Percentiles rank a stretch among this genome's conserved stretches.
Conservation (phyloP, 1,140 invertebrate genomes). For the Matsumurasca onukii region DNA sequence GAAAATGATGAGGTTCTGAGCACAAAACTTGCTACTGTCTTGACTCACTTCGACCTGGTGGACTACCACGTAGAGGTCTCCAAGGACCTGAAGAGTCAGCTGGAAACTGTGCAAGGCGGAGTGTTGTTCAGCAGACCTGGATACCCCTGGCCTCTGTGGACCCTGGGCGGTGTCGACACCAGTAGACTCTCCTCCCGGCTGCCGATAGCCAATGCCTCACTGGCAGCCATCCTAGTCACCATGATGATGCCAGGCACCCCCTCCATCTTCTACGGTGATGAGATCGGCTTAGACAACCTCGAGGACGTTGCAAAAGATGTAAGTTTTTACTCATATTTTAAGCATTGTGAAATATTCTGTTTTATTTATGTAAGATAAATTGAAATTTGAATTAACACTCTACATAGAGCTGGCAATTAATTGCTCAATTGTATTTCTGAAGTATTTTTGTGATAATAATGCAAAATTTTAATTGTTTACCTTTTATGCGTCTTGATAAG, state of each 20-base stretch:
- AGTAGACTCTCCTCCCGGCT: slow-evolving; percentile 57
- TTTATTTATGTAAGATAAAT: neutral
- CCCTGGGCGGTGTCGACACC: slow-evolving; percentile 61
- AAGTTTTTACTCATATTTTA: slow-evolving; percentile 20
- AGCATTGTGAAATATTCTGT: neutral
- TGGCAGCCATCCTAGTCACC: slow-evolving; percentile 63
- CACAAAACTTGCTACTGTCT: slow-evolving; percentile 48
- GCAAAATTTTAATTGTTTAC: too few species aligned
- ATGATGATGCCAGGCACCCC: slow-evolving; percentile 77
- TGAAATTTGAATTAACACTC: slow-evolving; percentile 13
- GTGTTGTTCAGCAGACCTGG: slow-evolving; percentile 58
- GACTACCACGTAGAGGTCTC: slow-evolving; percentile 64
- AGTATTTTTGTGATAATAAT: too few species aligned
- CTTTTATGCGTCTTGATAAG: too few species aligned
- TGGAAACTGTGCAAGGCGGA: slow-evolving; percentile 56
- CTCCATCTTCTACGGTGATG: slow-evolving; percentile 80
- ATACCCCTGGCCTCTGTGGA: slow-evolving; percentile 77
- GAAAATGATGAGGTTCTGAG: slow-evolving; percentile 47
- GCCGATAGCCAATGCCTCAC: slow-evolving; percentile 57
- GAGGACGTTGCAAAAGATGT: slow-evolving; percentile 41
- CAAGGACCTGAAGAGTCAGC: slow-evolving; percentile 56
- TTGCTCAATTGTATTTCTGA: too few species aligned
- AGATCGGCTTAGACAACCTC: slow-evolving; percentile 57
- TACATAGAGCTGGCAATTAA: neutral
- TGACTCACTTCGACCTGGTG: slow-evolving; percentile 66